Percentiles rank a stretch among this genome's conserved stretches.
Evolutionary conservation across 2,797 vertebrate species (phyloP).

Genomic region (Alcedo atthis): DNA sequence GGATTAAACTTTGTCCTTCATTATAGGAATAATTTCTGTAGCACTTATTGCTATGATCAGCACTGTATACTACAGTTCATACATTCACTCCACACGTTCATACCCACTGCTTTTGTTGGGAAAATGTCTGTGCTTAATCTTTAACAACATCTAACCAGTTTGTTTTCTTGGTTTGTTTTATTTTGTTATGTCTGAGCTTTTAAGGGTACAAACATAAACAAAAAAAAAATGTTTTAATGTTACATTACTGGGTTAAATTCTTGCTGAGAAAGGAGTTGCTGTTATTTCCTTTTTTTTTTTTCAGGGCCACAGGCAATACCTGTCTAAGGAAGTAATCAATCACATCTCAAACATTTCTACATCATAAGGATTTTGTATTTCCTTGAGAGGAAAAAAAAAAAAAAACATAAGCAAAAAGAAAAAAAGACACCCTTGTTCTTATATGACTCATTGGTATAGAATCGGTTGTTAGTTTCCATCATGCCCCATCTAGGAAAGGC

Average conservation of each 20-base stretch:
- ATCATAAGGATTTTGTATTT: background rate
- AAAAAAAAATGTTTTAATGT: background rate
- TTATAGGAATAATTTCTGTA: background rate
- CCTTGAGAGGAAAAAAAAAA: background rate
- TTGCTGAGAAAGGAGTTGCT: background rate
- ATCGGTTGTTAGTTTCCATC: background rate
- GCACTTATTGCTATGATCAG: background rate
- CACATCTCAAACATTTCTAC: conserved; percentile 15
- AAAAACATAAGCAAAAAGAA: background rate
- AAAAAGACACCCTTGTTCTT: background rate
- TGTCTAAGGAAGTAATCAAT: conserved; percentile 52
- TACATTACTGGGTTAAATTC: background rate
- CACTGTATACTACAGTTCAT: background rate
- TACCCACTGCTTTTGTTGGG: background rate
- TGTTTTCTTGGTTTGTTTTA: background rate
- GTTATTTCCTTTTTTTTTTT: background rate
- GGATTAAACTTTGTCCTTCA: background rate
- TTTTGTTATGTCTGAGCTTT: background rate
- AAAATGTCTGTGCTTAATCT: background rate
- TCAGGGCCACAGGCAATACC: conserved; percentile 18
- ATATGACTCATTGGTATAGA: background rate
- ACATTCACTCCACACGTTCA: background rate
- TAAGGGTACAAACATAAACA: background rate
- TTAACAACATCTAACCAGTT: background rate
- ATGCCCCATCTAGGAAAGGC: background rate